A percentile compares a stretch with the other conserved stretches of the same genome.
These are phyloP conservation scores for Hippopotamyrus pictus DNA, from an alignment of 2,797 vertebrate genomes.

Conservation along the genomic window DNA sequence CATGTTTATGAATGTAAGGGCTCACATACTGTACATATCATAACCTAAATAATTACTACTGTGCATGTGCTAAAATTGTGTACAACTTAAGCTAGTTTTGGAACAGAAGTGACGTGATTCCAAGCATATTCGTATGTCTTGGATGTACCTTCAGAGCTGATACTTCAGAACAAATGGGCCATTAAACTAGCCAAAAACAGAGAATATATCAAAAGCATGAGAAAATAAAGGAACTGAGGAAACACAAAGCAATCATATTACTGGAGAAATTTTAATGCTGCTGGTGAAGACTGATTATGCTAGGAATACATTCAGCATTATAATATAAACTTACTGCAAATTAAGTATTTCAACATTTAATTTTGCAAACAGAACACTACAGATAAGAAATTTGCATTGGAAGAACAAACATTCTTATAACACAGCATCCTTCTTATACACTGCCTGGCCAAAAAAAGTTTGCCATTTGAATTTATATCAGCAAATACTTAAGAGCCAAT, in stretches of 20 bases:
- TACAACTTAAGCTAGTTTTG: not conserved
- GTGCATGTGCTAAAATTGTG: not conserved
- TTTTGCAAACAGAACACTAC: not conserved
- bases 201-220: not conserved
- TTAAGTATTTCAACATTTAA: not conserved
- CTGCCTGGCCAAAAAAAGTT: not conserved
- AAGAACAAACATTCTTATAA: not conserved
- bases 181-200: not conserved
- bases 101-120: not conserved
- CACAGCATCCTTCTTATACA: not conserved
- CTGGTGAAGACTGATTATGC: slow-evolving; percentile 12
- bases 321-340: not conserved
- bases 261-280: slow-evolving; percentile 34
- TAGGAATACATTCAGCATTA: slow-evolving; percentile 8
- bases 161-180: not conserved
- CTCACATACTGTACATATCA: not conserved
- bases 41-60: not conserved
- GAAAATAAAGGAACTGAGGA: not conserved
- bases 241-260: not conserved
- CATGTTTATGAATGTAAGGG: not conserved
- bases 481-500: not conserved
- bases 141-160: not conserved
- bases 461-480: not conserved
- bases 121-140: not conserved
- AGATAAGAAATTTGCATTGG: not conserved